Evolutionary conservation across 2,888 invertebrate genomes (phyloP).

Genomic region (Cataglyphis livida): DNA sequence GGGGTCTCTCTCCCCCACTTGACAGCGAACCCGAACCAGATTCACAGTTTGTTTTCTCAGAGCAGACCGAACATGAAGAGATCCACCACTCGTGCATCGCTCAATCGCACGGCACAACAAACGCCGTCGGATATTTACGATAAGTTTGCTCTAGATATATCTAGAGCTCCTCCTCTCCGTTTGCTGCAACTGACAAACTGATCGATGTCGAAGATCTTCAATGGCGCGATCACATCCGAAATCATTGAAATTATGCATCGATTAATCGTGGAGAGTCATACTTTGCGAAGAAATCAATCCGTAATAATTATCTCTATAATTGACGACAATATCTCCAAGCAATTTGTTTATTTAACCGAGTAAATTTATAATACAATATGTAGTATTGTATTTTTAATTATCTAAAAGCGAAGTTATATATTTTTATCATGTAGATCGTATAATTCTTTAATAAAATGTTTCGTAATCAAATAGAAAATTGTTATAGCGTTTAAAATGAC

Average conservation of each 20-base stretch:
- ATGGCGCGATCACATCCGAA: background rate
- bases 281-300: background rate
- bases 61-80: constrained; percentile 75
- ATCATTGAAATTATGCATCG: background rate
- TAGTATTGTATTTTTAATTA: background rate
- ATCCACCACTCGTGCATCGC: constrained; percentile 82
- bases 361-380: background rate
- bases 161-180: background rate
- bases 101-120: constrained; percentile 81
- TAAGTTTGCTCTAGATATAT: constrained; percentile 1
- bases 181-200: background rate
- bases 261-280: background rate
- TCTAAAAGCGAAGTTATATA: constrained; percentile 3
- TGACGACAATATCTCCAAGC: background rate
- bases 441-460: constrained; percentile 28
- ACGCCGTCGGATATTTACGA: constrained; percentile 67
- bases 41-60: constrained; percentile 84
- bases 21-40: constrained; percentile 69
- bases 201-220: background rate
- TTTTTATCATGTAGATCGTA: background rate
- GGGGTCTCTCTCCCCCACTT: constrained; percentile 61
- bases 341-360: constrained; percentile 2
- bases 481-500: constrained; percentile 14
- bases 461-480: constrained; percentile 22
- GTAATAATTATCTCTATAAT: constrained; percentile 12